These are phyloP conservation scores for Lithophane ornitopus DNA, from an alignment of 2,888 invertebrate genomes.

Conservation along the genomic window DNA sequence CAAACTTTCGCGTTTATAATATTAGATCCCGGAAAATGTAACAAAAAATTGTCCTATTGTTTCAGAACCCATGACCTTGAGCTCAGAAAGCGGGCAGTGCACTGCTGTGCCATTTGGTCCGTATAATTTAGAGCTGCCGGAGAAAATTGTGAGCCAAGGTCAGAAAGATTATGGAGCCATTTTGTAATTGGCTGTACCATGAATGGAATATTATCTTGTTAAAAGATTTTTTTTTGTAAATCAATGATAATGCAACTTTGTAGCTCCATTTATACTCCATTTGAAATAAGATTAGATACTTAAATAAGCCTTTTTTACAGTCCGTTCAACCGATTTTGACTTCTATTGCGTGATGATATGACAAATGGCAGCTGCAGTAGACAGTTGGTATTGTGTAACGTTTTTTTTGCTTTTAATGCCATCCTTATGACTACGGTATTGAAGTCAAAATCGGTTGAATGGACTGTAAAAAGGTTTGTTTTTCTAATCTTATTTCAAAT, in stretches of 20 bases:
- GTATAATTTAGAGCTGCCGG: slow-evolving; percentile 48
- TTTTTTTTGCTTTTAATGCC: too few relatives aligned
- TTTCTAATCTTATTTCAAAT: too few relatives aligned
- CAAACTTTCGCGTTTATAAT: too few relatives aligned
- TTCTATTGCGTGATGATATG: too few relatives aligned
- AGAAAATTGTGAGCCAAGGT: slow-evolving; percentile 58
- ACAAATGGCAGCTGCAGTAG: too few relatives aligned
- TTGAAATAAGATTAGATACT: too few relatives aligned
- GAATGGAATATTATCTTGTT: slow-evolving; percentile 40
- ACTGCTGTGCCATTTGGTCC: slow-evolving; percentile 47
- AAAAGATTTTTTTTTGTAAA: not conserved
- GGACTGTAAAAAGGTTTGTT: too few relatives aligned
- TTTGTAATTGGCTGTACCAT: slow-evolving; percentile 34
- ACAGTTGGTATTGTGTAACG: too few relatives aligned
- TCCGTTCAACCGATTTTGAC: too few relatives aligned
- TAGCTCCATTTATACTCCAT: not conserved
- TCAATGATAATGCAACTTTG: not conserved
- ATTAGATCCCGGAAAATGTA: slow-evolving; percentile 23
- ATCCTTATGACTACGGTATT: too few relatives aligned
- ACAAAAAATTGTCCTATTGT: slow-evolving; percentile 18
- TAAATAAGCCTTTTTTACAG: too few relatives aligned
- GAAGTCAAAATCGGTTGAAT: too few relatives aligned
- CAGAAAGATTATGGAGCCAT: slow-evolving; percentile 25
- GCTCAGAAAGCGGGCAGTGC: slow-evolving; percentile 33
- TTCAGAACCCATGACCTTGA: slow-evolving; percentile 48